Percentiles rank a stretch among this genome's conserved stretches.
phyloP scores from a whole-genome alignment of 1,140 invertebrate genomes.

The Drosophila kikkawai region DNA sequence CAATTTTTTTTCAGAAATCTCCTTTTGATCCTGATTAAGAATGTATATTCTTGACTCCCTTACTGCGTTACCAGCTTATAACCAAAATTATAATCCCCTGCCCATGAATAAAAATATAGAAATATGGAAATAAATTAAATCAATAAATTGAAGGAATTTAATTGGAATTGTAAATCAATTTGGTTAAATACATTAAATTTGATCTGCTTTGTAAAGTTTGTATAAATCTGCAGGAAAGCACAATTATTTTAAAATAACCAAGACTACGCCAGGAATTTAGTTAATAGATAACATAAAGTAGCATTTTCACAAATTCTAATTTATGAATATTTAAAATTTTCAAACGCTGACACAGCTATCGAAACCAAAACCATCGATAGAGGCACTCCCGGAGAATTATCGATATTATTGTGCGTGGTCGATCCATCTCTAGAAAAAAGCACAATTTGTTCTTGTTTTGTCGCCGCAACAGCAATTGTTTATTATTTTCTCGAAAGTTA shows the following conservation, averaged over 20 bases:
- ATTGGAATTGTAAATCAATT: not conserved
- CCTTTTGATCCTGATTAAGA: too few species aligned
- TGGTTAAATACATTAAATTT: too few species aligned
- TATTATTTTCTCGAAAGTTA: slow-evolving; percentile 14
- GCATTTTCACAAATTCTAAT: not conserved
- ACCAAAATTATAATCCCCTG: too few species aligned
- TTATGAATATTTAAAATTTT: not conserved
- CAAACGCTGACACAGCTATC: not conserved
- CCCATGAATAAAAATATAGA: too few species aligned
- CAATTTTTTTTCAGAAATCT: too few species aligned
- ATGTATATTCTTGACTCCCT: too few species aligned
- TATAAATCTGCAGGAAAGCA: too few species aligned
- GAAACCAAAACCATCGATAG: not conserved
- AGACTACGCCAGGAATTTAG: not conserved
- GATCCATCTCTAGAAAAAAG: slow-evolving; percentile 1
- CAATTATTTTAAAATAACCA: not conserved
- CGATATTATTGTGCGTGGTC: not conserved
- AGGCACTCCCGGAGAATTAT: not conserved
- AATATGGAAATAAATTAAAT: too few species aligned
- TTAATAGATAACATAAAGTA: too few species aligned
- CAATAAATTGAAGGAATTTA: not conserved
- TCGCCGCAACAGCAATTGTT: slow-evolving; percentile 26
- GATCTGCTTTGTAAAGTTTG: too few species aligned
- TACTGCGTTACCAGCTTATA: too few species aligned
- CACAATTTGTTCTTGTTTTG: slow-evolving; percentile 20